Evolutionary conservation across 2,888 invertebrate species (phyloP), one percentile per base, ranked within the genome.

Genomic region (Diaprepes abbreviatus): DNA sequence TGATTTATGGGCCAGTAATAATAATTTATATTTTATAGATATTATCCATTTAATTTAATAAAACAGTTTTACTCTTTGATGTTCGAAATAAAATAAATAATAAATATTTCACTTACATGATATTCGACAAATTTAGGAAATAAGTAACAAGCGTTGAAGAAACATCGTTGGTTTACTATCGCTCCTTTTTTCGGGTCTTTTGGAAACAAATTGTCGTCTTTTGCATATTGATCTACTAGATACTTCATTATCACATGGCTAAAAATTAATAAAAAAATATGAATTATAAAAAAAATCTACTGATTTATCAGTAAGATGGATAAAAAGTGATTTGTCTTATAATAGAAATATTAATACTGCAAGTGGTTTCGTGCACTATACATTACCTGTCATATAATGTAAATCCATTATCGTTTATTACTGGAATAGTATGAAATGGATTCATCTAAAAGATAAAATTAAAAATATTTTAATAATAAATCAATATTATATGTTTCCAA

Each of bases 341-440:
- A n/a, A n/a, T n/a, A n/a, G n/a, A n/a, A n/a, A n/a, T n/a, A n/a
- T n/a, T n/a, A n/a, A n/a, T n/a, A n/a, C n/a, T n/a, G n/a, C n/a
- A n/a, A n/a, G n/a, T n/a, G n/a, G n/a, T n/a, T n/a, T n/a, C n/a
- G n/a, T n/a, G n/a, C n/a, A n/a, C n/a, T n/a, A n/a, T n/a, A 19
- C 0, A 36, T 77, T 81, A 90, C 90, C 90, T 91, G 82, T 92
- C 92, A 87, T 89, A 91, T 57, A 92, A 80, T 74, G 87, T 85
- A 74, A 92, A 91, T 38, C 91, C 92, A 76, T 88, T 88, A 78
- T 93, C 93, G 75, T 91, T 88, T 78, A 93, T 86, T 0, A 91
- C 91, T 1, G 93, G 93, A 66, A 93, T 85, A 0, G 90, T 89
- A 76, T 92, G 92, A 79, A 91, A 89, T 1, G 91, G 91, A 81